Base-by-base conservation (phyloP, 2,113 vertebrate genomes). In the Datnioides undecimradiatus region DNA sequence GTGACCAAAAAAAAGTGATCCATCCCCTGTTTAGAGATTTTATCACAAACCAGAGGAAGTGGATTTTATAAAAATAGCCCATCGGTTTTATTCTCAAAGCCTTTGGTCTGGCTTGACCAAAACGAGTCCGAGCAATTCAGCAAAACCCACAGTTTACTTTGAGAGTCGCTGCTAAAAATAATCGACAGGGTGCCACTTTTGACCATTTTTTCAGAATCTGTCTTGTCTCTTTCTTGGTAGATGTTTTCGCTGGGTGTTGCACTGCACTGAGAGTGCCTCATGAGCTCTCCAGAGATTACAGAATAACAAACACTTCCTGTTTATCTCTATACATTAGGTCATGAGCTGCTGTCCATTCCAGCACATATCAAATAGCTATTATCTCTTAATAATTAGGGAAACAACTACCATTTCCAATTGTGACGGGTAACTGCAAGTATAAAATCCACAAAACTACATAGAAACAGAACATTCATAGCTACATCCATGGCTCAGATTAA, bases 281-380 rank as follows among this genome's bases (percentile, higher is more conserved):
- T 64, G 64, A 72, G 55, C 72, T 83, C 86, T 84, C 84, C 51
- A 41, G 79, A 83, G 81, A 85, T 75, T 59, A 78, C 64, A 73
- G 17, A 88, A 78, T 77, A 92, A 92, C 88, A 93, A 91, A 87
- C 87, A 76, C 87, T 91, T 94, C 93, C 92, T 94, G 93, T 93
- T 94, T 93, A 92, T 91, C 80, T 84, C 64, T 31, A 27, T 52
- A 45, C 33, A 77, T 79, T 55, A 63, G 74, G 73, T 70, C 83
- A 78, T 80, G 55, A 81, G 80, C 41, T 40, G 13, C 58, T 62
- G 83, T 64, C 77, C 84, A 79, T 81, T 82, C 72, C 55, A 63
- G 54, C 63, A 69, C 40, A 73, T 59, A 83, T 51, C 65, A 57
- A 25, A 16, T 3, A 6, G 16, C 52, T 58, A 52, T 75, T 58